Evolutionary conservation across 2,797 vertebrate species (phyloP).

Genomic region (Anguilla marmorata): DNA sequence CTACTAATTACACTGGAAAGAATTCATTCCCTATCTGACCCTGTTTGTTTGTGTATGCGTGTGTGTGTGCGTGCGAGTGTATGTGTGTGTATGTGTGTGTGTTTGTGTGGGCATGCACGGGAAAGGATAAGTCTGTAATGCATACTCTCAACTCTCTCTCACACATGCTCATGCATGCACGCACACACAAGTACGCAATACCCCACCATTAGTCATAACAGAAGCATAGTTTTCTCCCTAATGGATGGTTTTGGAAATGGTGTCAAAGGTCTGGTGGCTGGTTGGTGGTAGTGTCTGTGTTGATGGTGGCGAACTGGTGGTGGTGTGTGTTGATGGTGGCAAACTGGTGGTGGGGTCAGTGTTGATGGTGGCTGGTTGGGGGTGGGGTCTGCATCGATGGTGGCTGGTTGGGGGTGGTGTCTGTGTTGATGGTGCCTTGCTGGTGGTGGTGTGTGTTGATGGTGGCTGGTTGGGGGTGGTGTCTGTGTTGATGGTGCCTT

Average conservation of each 20-base stretch:
- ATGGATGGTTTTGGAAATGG: slow-evolving; percentile 17
- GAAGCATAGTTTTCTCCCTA: neutral
- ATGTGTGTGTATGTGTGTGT: neutral
- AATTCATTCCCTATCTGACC: neutral
- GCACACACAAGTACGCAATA: neutral
- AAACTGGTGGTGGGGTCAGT: slow-evolving; percentile 41
- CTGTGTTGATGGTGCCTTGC: neutral
- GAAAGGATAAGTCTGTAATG: neutral
- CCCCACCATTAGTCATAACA: neutral
- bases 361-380: slow-evolving; percentile 19
- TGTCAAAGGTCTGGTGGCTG: slow-evolving; percentile 34
- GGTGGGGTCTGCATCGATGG: neutral
- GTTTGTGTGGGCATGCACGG: slow-evolving; percentile 2
- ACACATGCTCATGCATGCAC: neutral
- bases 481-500: neutral
- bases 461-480: neutral
- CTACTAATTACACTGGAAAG: neutral
- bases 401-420: neutral
- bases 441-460: neutral
- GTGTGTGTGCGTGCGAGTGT: neutral
- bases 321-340: slow-evolving; percentile 10
- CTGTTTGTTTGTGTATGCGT: neutral
- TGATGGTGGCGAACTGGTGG: slow-evolving; percentile 27
- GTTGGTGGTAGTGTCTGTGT: too few species aligned
- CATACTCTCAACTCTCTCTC: neutral